phyloP scores from a whole-genome alignment of 2,888 invertebrate genomes.

The Lydus trimaculatus region DNA sequence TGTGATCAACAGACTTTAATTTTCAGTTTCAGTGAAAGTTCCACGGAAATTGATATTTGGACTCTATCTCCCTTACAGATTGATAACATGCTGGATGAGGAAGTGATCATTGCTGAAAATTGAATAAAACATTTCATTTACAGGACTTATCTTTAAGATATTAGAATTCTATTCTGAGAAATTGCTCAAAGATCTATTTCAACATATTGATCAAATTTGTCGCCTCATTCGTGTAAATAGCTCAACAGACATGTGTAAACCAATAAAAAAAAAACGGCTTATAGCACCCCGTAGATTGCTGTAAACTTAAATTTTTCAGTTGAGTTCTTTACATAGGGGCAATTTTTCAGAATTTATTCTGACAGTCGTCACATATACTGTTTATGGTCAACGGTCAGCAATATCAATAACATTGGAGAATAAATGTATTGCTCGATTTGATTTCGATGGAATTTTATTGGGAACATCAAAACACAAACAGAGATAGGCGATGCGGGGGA shows the following conservation, averaged over 20 bases:
- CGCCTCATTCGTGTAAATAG: background rate
- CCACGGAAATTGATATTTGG: too few species aligned
- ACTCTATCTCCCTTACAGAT: too few species aligned
- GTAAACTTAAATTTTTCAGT: conserved; percentile 46
- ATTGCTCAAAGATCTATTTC: background rate
- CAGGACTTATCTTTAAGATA: background rate
- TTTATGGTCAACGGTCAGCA: conserved; percentile 53
- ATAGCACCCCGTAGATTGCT: conserved; percentile 39
- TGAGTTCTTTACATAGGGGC: conserved; percentile 38
- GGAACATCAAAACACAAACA: conserved; percentile 33
- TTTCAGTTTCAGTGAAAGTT: too few species aligned
- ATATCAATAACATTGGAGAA: conserved; percentile 57
- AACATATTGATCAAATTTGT: background rate
- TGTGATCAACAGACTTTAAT: too few species aligned
- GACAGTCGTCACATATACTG: conserved; percentile 55
- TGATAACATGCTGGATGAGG: too few species aligned
- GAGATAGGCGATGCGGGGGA: conserved; percentile 4
- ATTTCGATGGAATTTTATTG: conserved; percentile 44
- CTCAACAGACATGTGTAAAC: conserved; percentile 33
- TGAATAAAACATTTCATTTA: too few species aligned
- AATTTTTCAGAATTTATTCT: conserved; percentile 51
- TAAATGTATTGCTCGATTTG: conserved; percentile 54
- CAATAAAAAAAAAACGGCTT: conserved; percentile 44
- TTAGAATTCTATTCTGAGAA: background rate
- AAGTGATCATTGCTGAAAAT: too few species aligned